Conservation (phyloP, 2,888 invertebrate species). For the Pasiphila rectangulata region DNA sequence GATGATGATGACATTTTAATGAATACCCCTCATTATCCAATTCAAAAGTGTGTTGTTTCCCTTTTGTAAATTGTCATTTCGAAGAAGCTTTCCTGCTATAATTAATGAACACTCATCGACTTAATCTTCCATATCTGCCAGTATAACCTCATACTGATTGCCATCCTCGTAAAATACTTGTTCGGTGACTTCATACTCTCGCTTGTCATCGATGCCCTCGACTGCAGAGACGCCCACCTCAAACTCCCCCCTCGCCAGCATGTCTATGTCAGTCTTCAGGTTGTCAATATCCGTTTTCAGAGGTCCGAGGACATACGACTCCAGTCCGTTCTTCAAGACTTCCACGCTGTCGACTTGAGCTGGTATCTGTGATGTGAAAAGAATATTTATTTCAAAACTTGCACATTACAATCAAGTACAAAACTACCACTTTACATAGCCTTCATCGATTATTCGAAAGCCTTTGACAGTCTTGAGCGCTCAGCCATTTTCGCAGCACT, state of each 20-base stretch:
- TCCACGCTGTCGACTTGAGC: constrained; percentile 4
- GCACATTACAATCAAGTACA: too few relatives aligned
- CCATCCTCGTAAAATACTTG: constrained; percentile 13
- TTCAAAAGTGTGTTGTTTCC: too few relatives aligned
- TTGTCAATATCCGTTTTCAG: constrained; percentile 17
- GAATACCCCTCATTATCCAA: background rate
- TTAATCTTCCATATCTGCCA: too few relatives aligned
- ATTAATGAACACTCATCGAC: constrained; percentile 1
- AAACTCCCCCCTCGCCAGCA: constrained; percentile 1
- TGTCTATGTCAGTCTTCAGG: constrained; percentile 16
- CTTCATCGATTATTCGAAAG: too few relatives aligned
- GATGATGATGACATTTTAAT: background rate
- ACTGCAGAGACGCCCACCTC: background rate
- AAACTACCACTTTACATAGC: too few relatives aligned
- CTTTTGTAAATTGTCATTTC: too few relatives aligned
- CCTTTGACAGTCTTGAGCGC: too few relatives aligned
- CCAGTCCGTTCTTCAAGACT: constrained; percentile 16
- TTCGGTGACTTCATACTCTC: constrained; percentile 14
- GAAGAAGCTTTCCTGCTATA: too few relatives aligned
- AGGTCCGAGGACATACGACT: constrained; percentile 21
- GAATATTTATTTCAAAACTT: too few relatives aligned
- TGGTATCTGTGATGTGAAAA: too few relatives aligned
- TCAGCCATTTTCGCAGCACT: too few relatives aligned
- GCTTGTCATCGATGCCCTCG: background rate
- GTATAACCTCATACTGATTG: constrained; percentile 1